Base-by-base conservation (phyloP, 2,888 invertebrate species). In the Ischnura elegans region DNA sequence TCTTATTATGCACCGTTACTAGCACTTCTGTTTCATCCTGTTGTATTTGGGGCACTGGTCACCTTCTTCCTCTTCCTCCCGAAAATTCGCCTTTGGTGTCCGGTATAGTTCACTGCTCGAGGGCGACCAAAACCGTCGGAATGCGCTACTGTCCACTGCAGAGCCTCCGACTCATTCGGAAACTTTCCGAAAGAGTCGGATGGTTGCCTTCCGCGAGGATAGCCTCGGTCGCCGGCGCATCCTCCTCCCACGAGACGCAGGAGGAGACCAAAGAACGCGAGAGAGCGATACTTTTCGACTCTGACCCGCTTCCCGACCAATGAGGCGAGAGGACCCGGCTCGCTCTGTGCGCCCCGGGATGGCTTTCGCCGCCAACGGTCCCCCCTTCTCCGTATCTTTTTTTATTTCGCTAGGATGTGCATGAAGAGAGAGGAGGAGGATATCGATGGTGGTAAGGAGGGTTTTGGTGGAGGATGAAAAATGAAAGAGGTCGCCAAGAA, bases 361-460 rank as follows among this genome's bases (percentile, higher is more conserved):
- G 45, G 76, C 86, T 86, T 86, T 86, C 86, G 86, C 86, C 86
- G 76, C 16, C 61, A 3, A 45, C 86, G 86, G 86, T 45, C 86
- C 25, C 86, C 8, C 45, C 51, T 25, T 6, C 85, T 13, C 16
- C 6, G n/a, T n/a, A 94, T 13, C 47, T 5, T 19, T 51, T 51
- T 51, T 13, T 51, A 10, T 51, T 51, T 51, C 51, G 51, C 51
- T 95, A 95, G 95, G 95, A 95, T 95, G 95, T n/a, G n/a, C n/a
- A n/a, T n/a, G 94, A 94, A 94, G 43, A 21, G 3, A 94, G 94
- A 94, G 94, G 43, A 21, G 3, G 95, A 95, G 95, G 95, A 95
- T 95, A 95, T 95, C 95, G 95, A 95, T 95, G 95, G 95, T 95
- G 94, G 94, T 94, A 94, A 95, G 94, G 94, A 94, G 93, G 6